Percentiles rank a stretch among this genome's conserved stretches.
phyloP scores from a whole-genome alignment of 2,797 vertebrate genomes.

The Silurus lanzhouensis region DNA sequence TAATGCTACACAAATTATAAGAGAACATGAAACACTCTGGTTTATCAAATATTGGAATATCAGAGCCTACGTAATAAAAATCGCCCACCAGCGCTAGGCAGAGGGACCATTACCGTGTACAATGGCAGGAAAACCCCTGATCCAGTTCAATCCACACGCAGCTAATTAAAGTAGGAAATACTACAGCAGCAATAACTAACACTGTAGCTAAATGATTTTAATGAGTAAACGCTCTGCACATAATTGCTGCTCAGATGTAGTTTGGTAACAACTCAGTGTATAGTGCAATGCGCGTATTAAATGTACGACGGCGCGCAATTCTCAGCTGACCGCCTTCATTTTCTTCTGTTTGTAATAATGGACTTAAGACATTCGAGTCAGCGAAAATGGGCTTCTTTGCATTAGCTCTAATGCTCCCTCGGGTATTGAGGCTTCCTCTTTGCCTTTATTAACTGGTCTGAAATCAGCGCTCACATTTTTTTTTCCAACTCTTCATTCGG shows the following conservation, averaged over 20 bases:
- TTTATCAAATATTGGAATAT: background rate
- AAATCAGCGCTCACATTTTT: slow-evolving; percentile 22
- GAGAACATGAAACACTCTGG: background rate
- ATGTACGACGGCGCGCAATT: slow-evolving; percentile 33
- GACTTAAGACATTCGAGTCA: slow-evolving; percentile 45
- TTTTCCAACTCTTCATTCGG: slow-evolving; percentile 23
- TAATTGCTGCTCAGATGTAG: slow-evolving; percentile 26
- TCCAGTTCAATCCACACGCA: slow-evolving; percentile 24
- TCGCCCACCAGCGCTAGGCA: slow-evolving; percentile 8
- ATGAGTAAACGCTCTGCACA: slow-evolving; percentile 23
- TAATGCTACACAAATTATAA: background rate
- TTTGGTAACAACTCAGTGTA: slow-evolving; percentile 18
- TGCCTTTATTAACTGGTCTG: slow-evolving; percentile 42
- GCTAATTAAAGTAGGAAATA: slow-evolving; percentile 36
- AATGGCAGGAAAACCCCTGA: slow-evolving; percentile 34
- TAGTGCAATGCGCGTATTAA: slow-evolving; percentile 16
- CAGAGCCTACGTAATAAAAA: background rate
- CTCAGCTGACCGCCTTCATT: slow-evolving; percentile 46
- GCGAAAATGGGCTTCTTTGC: slow-evolving; percentile 42
- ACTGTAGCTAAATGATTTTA: slow-evolving; percentile 34
- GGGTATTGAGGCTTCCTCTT: slow-evolving; percentile 21
- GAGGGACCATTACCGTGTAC: slow-evolving; percentile 24
- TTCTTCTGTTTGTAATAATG: slow-evolving; percentile 51
- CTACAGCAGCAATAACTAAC: slow-evolving; percentile 27
- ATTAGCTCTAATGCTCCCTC: slow-evolving; percentile 45